Base-by-base conservation (phyloP, 64 coral and sea anemone genomes). In the Stylophora pistillata region DNA sequence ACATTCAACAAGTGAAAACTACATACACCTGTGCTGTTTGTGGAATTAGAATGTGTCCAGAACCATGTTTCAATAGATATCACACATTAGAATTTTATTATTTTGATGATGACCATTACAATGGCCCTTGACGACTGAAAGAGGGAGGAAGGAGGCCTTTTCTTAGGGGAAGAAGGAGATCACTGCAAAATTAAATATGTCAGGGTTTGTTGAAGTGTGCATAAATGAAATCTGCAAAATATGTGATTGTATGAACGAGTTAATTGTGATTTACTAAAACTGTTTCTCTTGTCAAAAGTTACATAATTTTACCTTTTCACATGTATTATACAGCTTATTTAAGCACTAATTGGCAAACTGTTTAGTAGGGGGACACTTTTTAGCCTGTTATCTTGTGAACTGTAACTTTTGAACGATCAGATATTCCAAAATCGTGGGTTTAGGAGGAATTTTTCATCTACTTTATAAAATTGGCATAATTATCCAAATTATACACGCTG, bases 381-480 rank as follows among this genome's bases (percentile, higher is more conserved):
- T 30, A 73, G 31, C 30, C 25, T 37, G 13, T 73, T 30, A 30
- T 73, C 71, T 29, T 73, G 27, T 30, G 25, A 73, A 58, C 15
- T 58, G 9, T 58, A 58, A 58, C 56, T 58, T 58, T 58, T 58
- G 56, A 58, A 58, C 7, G 56, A 58, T 58, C 56, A 58, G n/a
- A n/a, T n/a, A n/a, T n/a, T n/a, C n/a, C n/a, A n/a, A n/a, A n/a
- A 15, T 10, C 56, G 15, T 58, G 15, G 15, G 15, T 58, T 58
- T 58, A 10, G 2, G 28, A 31, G 26, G n/a, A n/a, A 31, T 73
- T 25, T 73, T 71, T 71, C 26, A 71, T 71, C 26, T 9, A 23
- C 71, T 73, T 73, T 33, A 15, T 7, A 73, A 73, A 73, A 73
- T 73, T 73, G 26, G 71, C 71, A 73, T 59, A 59, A 59, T 59